phyloP scores from a whole-genome alignment of 2,888 invertebrate genomes.

The Gastrophysa polygoni region DNA sequence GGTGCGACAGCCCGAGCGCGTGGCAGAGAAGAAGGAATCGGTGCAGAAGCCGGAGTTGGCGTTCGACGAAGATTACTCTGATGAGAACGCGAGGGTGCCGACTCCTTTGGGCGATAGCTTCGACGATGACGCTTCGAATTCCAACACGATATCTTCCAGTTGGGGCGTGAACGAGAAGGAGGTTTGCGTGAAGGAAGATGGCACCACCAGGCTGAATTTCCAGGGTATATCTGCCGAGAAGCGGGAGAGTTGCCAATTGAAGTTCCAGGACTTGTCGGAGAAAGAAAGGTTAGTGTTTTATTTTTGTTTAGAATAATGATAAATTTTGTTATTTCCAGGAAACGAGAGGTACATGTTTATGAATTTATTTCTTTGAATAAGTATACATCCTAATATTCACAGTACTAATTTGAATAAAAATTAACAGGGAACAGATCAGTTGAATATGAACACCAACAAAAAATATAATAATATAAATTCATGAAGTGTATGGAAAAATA shows the following conservation, averaged over 20 bases:
- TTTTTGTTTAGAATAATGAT: no score
- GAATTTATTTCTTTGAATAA: no score
- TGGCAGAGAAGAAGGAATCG: constrained; percentile 48
- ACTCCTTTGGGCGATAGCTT: constrained; percentile 55
- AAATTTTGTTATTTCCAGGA: no score
- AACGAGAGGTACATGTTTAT: no score
- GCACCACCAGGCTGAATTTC: constrained; percentile 8
- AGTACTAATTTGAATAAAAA: no score
- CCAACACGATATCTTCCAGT: constrained; percentile 55
- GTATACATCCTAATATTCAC: no score
- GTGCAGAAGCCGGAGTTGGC: constrained; percentile 39
- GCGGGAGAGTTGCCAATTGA: not conserved
- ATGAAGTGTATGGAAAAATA: no score
- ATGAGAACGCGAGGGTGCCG: constrained; percentile 52
- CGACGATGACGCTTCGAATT: constrained; percentile 55
- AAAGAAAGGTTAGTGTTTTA: constrained; percentile 18
- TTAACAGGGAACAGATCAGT: no score
- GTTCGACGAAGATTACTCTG: constrained; percentile 46
- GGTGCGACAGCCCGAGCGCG: constrained; percentile 47
- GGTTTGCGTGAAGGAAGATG: not conserved
- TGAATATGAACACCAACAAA: no score
- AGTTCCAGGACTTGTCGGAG: constrained; percentile 14
- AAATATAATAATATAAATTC: no score
- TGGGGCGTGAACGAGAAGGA: constrained; percentile 44
- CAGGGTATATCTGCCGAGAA: constrained; percentile 20